Evolutionary conservation across 2,888 invertebrate species (phyloP), one percentile per base, ranked within the genome.

Genomic region (Eumerus sabulonum): DNA sequence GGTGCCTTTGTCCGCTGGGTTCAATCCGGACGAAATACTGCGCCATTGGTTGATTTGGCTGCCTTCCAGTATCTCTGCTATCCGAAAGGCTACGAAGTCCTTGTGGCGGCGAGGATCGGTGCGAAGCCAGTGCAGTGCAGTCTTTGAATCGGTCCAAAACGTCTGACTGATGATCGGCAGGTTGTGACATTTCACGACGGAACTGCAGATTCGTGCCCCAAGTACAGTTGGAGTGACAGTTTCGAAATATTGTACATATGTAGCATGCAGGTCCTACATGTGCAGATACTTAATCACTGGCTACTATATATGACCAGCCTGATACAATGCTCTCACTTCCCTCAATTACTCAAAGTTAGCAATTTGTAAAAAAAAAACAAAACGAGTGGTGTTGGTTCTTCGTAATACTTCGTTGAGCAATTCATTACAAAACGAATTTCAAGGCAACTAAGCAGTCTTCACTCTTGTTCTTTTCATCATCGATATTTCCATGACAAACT

Each of bases 1-100:
- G 0, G 60, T 54, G 1, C 48, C 53, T 17, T 70, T 53, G n/a
- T 70, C 60, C 0, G 62, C 48, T 38, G 70, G 48, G 19, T 70
- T 70, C 11, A 42, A 35, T 42, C 40, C 45, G 1, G 68, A 45
- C 16, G 68, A 38, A 5, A 68, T 9, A 57, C 51, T 59, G 9
- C 50, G 50, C 67, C 57, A 57, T 11, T 57, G 50, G 13, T 14
- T 42, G 7, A 36, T n/a, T n/a, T n/a, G n/a, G n/a, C n/a, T n/a
- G n/a, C n/a, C n/a, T n/a, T n/a, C n/a, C n/a, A n/a, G n/a, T 11
- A 36, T 11, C 36, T 36, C 36, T 9, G 36, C 11, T 36, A 36
- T 36, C 36, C 36, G 5, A 36, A 36, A 36, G 5, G 36, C 36
- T 11, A 36, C 36, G 11, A 36, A 36, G 7, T 36, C 7, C 11